Conservation (phyloP, 1,140 invertebrate genomes). For the Phymastichus coffea region DNA sequence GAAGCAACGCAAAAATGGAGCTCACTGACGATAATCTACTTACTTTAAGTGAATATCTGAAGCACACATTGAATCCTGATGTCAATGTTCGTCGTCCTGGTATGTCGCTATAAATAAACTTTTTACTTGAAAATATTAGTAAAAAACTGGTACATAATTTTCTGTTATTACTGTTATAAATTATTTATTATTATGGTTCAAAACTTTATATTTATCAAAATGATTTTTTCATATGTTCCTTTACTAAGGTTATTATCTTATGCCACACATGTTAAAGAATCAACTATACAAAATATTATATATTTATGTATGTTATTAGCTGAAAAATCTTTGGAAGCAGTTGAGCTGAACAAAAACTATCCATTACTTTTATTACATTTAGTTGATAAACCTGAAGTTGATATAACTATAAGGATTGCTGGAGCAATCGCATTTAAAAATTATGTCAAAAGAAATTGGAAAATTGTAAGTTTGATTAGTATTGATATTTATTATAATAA, state of each 20-base stretch:
- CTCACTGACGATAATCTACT: constrained; percentile 79
- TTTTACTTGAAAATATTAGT: constrained; percentile 2
- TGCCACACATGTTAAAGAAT: no score
- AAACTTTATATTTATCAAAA: neutral
- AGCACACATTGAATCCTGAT: constrained; percentile 87
- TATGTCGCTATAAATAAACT: constrained; percentile 48
- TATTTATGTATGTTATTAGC: no score
- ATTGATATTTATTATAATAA: constrained; percentile 1
- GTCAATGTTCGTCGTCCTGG: constrained; percentile 77
- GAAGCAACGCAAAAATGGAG: constrained; percentile 65
- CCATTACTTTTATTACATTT: constrained; percentile 82
- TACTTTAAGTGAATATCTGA: constrained; percentile 78
- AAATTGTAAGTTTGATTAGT: constrained; percentile 68
- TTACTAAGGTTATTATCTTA: neutral
- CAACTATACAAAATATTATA: no score
- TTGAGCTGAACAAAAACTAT: constrained; percentile 91
- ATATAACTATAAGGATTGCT: constrained; percentile 80
- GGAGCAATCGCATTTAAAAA: constrained; percentile 96
- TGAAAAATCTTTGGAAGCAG: constrained; percentile 88
- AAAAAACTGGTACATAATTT: constrained; percentile 4
- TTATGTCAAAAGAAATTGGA: constrained; percentile 94
- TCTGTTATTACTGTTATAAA: neutral
- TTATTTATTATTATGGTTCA: neutral
- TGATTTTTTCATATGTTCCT: neutral
- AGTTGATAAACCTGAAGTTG: constrained; percentile 75